Conservation (phyloP, 37 sponge, comb jelly and placozoan genomes). For the Cladorhizidae sp. region DNA sequence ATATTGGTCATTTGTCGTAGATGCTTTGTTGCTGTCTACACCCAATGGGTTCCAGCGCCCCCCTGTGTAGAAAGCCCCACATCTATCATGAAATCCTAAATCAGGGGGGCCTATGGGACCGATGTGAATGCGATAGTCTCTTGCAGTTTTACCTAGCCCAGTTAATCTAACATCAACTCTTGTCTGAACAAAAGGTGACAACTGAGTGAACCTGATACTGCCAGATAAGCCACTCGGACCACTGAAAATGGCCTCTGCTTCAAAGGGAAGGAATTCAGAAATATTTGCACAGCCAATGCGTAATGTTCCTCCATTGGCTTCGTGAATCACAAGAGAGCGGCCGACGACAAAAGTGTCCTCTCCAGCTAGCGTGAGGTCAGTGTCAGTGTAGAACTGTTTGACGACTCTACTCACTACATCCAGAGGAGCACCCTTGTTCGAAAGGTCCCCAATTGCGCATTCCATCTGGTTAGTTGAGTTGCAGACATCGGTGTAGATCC, state of each 20-base stretch:
- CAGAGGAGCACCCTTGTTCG: conserved; percentile 47
- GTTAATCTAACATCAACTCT: conserved; percentile 39
- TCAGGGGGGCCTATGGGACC: conserved; percentile 29
- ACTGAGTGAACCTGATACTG: conserved; percentile 43
- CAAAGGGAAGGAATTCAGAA: conserved; percentile 2
- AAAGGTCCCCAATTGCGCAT: conserved; percentile 78
- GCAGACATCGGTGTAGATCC: conserved; percentile 13
- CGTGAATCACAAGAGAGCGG: conserved; percentile 69
- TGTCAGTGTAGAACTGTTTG: conserved; percentile 54
- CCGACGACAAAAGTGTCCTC: conserved; percentile 25
- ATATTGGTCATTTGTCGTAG: conserved; percentile 62
- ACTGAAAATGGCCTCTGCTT: conserved; percentile 41
- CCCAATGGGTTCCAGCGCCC: conserved; percentile 65
- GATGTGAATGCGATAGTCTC: conserved; percentile 66
- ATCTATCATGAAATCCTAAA: conserved; percentile 8
- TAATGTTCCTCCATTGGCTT: conserved; percentile 14
- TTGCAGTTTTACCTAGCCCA: conserved; percentile 41
- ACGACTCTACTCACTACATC: conserved; percentile 17
- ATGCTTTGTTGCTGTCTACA: neutral
- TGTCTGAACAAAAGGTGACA: conserved; percentile 60
- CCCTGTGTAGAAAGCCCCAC: conserved; percentile 16
- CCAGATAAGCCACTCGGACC: conserved; percentile 43
- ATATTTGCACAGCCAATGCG: conserved; percentile 67
- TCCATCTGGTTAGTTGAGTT: conserved; percentile 8
- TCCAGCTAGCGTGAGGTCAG: conserved; percentile 32